Conservation (phyloP, 2,797 vertebrate species). For the Clangula hyemalis region DNA sequence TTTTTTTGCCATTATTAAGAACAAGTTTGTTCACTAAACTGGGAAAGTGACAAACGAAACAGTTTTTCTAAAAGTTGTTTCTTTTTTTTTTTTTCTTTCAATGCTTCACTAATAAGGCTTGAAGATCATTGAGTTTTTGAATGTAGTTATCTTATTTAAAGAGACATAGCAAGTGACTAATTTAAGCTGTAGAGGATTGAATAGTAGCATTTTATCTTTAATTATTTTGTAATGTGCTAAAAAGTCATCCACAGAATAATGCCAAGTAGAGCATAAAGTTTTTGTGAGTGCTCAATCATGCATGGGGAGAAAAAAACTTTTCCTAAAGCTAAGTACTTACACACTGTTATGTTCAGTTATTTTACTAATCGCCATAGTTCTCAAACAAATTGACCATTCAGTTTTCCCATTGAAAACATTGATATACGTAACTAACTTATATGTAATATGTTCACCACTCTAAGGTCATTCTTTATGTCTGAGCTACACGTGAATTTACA, state of each 20-base stretch:
- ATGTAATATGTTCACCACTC: rapidly evolving
- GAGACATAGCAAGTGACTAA: not conserved
- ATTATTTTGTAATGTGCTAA: not conserved
- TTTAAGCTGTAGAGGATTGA: not conserved
- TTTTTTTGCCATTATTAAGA: not conserved
- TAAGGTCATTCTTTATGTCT: not conserved
- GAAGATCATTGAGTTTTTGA: not conserved
- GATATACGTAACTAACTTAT: not conserved
- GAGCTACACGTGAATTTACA: rapidly evolving
- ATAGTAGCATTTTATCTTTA: not conserved
- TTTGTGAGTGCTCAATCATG: not conserved
- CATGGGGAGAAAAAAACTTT: not conserved
- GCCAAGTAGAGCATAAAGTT: not conserved
- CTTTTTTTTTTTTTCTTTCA: not conserved
- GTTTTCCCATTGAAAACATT: not conserved
- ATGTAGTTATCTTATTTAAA: not conserved
- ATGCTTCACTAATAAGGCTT: not conserved
- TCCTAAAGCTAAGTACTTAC: not conserved
- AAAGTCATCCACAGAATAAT: not conserved
- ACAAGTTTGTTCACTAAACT: not conserved
- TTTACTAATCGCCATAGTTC: not conserved
- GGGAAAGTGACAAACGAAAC: not conserved
- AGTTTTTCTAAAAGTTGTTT: not conserved
- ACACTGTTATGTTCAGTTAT: not conserved
- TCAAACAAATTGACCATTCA: not conserved